Base-by-base conservation (phyloP, 2,113 vertebrate species). In the Dolichallabes microphthalmus region DNA sequence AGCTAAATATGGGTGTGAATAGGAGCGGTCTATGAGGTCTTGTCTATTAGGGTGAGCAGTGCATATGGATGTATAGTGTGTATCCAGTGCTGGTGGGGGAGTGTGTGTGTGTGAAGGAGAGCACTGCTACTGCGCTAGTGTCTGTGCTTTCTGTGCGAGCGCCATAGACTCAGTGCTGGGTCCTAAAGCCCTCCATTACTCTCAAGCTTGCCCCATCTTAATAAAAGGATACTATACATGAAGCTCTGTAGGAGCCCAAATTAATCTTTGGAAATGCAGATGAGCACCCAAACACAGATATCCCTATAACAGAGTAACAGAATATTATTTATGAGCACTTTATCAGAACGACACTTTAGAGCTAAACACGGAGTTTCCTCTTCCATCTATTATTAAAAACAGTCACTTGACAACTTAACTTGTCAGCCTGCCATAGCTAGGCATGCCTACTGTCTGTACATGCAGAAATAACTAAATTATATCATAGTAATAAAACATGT, bases 41-140 rank as follows among this genome's bases (percentile, higher is more conserved):
- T 25, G 20, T 32, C 60, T 77, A 50, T 75, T n/a, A 35, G 75
- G 63, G 4, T 69, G 76, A 32, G 53, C 3, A n/a, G 69, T 82
- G 79, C 60, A 76, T 82, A 82, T 66, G 27, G 69, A 81, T 86
- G 69, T 53, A 64, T 57, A 77, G n/a, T 73, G 77, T 85, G 64
- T 61, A n/a, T 32, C 39, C n/a, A 17, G 82, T 87, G 82, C 81
- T 86, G 85, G 50, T 64, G 82, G 73, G 68, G 78, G 86, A 69
- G 64, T 83, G 82, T 87, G 80, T 55, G 88, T 78, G 39, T 45
- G 39, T 45, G 45, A 8, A 6, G 57, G 94, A 93, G 94, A 96
- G 95, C 90, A 88, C 93, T 91, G 93, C 93, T 95, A 95, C 94
- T 97, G 96, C 95, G 95, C 95, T 94, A 94, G 93, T 91, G 96